Conservation (phyloP, 2,113 vertebrate species). For the Sylvilagus bachmani region DNA sequence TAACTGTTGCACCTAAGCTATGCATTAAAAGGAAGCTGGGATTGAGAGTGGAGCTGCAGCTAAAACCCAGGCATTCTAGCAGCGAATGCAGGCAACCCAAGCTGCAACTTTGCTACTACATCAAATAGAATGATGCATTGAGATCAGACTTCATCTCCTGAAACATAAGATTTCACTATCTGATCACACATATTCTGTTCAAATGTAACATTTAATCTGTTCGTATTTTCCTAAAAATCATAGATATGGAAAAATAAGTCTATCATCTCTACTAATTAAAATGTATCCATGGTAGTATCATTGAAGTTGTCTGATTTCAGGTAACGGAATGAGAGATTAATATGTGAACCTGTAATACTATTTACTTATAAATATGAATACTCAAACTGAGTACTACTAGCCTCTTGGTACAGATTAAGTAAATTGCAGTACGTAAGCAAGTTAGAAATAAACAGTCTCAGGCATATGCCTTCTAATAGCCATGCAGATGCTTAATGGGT, state of each 20-base stretch:
- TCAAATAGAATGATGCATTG: neutral
- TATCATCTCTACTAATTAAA: slow-evolving; percentile 11
- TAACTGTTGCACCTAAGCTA: no score
- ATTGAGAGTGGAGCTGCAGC: no score
- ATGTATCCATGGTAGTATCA: neutral
- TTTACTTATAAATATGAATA: neutral
- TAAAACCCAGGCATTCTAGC: no score
- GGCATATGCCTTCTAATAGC: neutral
- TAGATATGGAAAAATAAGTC: neutral
- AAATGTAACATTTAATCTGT: neutral
- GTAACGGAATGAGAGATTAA: neutral
- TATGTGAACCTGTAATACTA: neutral
- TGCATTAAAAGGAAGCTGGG: no score
- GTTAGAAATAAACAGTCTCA: neutral
- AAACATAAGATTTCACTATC: neutral
- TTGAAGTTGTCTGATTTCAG: neutral
- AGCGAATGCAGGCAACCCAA: no score
- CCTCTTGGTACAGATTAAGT: neutral
- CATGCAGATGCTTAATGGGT: neutral
- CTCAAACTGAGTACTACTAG: neutral
- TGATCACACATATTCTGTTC: neutral
- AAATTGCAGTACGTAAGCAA: neutral
- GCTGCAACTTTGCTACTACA: no score
- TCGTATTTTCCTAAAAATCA: neutral
- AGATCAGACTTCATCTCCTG: neutral